Evolutionary conservation across 2,113 vertebrate genomes (phyloP), one percentile per base, ranked within the genome.

Genomic region (Desmodus rotundus): DNA sequence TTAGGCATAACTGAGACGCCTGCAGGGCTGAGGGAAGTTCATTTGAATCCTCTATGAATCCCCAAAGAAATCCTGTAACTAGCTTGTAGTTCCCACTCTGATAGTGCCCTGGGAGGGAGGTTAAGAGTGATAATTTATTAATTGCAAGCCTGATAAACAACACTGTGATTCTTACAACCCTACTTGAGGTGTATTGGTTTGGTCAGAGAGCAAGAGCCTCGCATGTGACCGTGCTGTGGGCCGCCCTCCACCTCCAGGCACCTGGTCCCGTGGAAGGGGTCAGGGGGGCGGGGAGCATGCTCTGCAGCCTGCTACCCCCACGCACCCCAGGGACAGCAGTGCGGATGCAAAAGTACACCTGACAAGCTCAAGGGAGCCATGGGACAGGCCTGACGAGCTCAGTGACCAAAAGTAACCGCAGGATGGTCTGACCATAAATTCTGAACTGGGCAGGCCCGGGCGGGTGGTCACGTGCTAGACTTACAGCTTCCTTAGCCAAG

Each of bases 181-280:
- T 8, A 41, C 41, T 41, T 22, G 28, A 26, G 2, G 43, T n/a
- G 33, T 31, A 47, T 41, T 31, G 52, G 24, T 54, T 70, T 19
- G 63, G 7, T 72, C n/a, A 54, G 78, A 78, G 36, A 19, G 0
- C 0, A 28, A 36, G 63, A 43, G 16, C 26, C 61, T 91, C 52
- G 3, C 16, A 47, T 20, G 5, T 9, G 19, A 3, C 9, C 1
- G 0, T 8, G 0, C 31, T 56, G 15, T 4, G 4, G 17, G 26
- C 20, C 16, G 33, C 33, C 22, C 33, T 78, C 17, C 2, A 2
- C 31, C 54, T 56, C 83, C 0, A 0, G n/a, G 65, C 28, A 1
- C 36, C 80, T 61, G 91, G 50, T 15, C 28, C 61, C 0, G 3
- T n/a, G 38, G 14, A 6, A n/a, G n/a, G n/a, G n/a, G n/a, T n/a